Evolutionary conservation across 1,140 invertebrate species (phyloP).

Genomic region (Platorchestia sp.): DNA sequence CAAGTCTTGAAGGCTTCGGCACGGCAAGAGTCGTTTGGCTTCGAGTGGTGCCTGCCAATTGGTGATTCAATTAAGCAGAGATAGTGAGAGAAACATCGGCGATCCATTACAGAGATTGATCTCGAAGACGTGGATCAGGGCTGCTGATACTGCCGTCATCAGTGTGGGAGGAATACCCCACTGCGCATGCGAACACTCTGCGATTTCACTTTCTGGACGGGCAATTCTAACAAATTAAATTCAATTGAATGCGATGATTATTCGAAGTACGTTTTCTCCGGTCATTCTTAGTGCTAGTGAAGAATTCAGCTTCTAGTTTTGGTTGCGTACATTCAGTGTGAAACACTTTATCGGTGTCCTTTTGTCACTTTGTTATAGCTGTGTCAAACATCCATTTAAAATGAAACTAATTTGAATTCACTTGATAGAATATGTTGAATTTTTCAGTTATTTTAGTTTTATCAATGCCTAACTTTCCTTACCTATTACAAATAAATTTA

Average conservation of each 20-base stretch:
- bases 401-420: too few species aligned
- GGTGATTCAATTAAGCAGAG: constrained; percentile 53
- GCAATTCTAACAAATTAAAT: not conserved
- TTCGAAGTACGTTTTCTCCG: not conserved
- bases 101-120: constrained; percentile 53
- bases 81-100: constrained; percentile 53
- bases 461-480: too few species aligned
- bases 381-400: too few species aligned
- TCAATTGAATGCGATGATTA: not conserved
- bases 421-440: too few species aligned
- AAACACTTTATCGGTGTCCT: too few species aligned
- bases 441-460: too few species aligned
- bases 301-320: too few species aligned
- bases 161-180: not conserved
- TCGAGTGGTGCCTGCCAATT: constrained; percentile 27
- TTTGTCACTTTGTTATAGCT: too few species aligned
- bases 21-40: constrained; percentile 45
- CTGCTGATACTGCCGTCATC: constrained; percentile 28
- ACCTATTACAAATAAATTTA: too few species aligned
- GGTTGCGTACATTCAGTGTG: too few species aligned
- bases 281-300: not conserved
- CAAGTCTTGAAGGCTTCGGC: constrained; percentile 24
- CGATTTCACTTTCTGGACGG: not conserved
- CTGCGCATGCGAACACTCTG: not conserved
- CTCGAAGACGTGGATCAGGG: constrained; percentile 26